Evolutionary conservation across 2,113 vertebrate genomes (phyloP), one percentile per base, ranked within the genome.

Genomic region (Meriones unguiculatus): DNA sequence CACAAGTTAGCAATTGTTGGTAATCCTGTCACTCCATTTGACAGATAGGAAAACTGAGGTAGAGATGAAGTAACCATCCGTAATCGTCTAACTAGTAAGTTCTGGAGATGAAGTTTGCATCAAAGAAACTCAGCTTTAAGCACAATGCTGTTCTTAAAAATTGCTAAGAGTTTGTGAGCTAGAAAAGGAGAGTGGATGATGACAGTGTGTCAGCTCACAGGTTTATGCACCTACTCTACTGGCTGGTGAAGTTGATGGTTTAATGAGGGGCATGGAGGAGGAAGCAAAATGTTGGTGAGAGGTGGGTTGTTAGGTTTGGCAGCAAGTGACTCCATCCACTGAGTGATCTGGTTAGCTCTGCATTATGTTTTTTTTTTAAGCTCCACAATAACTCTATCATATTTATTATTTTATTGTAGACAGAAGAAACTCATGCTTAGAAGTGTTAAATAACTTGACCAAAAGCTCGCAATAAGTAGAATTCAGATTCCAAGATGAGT

Each of bases 161-260:
- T 7, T 50, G 50, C 5, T 14, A 12, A 52, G 70, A 65, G 10
- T 67, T 54, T 38, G 12, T 30, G 52, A 59, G 5, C 57, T 17
- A 13, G 69, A 2, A 30, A 22, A 89, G 35, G 0, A 82, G 18
- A 82, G 18, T 11, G 3, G 35, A 52, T 1, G 13, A 92, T 54
- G 11, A 5, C 3, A 7, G 14, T 1, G 0, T 18, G 1, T 13
- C 18, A 18, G 62, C 28, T 62, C 41, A 17, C 25, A 3, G 32
- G 6, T 1, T 3, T 73, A 1, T 46, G 14, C 20, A 8, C 69
- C 50, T 18, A 13, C 35, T 52, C 30, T 7, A 18, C 25, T 67
- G n/a, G 24, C 18, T n/a, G 30, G 14, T 57, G 82, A 41, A 3
- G 17, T 15, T 73, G 59, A 69, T 1, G 10, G 75, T 50, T 46